phyloP scores from a whole-genome alignment of 2,888 invertebrate genomes.

The Lapara coniferarum region DNA sequence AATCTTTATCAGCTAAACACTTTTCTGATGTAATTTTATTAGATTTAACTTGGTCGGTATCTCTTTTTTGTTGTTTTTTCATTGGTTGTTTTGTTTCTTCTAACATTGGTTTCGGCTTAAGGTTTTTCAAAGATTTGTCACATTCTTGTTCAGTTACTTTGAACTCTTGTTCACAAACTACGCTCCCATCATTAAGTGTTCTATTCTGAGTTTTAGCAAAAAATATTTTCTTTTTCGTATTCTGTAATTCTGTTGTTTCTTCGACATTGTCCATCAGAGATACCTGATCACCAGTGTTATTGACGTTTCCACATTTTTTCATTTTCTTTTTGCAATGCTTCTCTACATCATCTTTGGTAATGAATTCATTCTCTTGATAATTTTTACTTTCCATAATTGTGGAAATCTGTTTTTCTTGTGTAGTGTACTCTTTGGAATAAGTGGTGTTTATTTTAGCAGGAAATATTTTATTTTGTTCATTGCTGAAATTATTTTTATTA shows the following conservation, averaged over 20 bases:
- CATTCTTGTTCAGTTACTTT: background rate
- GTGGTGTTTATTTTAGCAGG: background rate
- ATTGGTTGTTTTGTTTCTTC: background rate
- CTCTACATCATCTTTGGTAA: background rate
- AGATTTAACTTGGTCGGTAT: background rate
- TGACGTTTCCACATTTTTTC: background rate
- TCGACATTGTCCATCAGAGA: background rate
- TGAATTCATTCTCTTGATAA: background rate
- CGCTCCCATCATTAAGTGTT: no score
- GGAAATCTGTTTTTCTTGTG: background rate
- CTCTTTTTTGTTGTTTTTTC: background rate
- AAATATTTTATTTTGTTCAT: background rate
- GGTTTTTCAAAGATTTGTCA: background rate
- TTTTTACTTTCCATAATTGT: background rate
- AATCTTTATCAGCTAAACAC: background rate
- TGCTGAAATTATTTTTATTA: background rate
- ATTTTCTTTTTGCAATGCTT: constrained; percentile 10
- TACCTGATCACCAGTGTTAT: background rate
- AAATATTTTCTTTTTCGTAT: background rate
- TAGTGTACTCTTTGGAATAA: background rate
- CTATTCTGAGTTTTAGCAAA: background rate
- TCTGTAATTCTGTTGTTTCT: background rate
- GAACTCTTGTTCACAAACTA: background rate
- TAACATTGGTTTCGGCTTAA: background rate
- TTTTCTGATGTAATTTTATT: no score